phyloP scores from a whole-genome alignment of 2,797 vertebrate species.

The Cossypha niveicapilla region DNA sequence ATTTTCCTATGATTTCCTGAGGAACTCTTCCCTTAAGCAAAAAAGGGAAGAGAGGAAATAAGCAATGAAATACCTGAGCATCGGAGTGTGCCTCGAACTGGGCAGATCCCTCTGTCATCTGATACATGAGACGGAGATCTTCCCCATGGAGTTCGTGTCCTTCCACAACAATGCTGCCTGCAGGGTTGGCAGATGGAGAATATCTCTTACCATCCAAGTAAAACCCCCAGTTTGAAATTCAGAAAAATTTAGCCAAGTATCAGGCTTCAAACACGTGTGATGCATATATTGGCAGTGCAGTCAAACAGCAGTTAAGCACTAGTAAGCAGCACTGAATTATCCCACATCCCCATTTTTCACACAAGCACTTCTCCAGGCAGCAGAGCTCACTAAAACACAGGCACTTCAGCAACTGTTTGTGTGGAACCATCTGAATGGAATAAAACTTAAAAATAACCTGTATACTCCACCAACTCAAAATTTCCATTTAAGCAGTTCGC shows the following conservation, averaged over 20 bases:
- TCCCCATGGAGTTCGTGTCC: constrained; percentile 89
- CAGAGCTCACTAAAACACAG: neutral
- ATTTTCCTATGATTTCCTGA: neutral
- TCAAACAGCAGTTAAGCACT: neutral
- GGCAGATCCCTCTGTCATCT: constrained; percentile 74
- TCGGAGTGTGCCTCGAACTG: constrained; percentile 96
- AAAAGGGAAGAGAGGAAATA: neutral
- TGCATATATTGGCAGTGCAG: neutral
- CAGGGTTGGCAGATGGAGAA: neutral
- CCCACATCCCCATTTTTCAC: neutral
- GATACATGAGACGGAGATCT: constrained; percentile 92
- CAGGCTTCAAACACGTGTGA: neutral
- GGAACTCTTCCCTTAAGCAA: neutral
- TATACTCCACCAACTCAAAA: neutral
- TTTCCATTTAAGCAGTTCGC: neutral
- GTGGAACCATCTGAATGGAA: neutral
- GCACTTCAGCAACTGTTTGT: neutral
- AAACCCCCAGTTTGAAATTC: neutral
- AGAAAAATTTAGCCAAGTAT: neutral
- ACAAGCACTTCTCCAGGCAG: neutral
- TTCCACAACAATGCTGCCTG: constrained; percentile 87
- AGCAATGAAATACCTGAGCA: constrained; percentile 79
- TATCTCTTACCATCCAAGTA: neutral
- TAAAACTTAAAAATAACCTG: neutral
- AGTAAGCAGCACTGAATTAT: neutral